Conservation (phyloP, 2,888 invertebrate species). For the Kuschelorhynchus macadamiae region DNA sequence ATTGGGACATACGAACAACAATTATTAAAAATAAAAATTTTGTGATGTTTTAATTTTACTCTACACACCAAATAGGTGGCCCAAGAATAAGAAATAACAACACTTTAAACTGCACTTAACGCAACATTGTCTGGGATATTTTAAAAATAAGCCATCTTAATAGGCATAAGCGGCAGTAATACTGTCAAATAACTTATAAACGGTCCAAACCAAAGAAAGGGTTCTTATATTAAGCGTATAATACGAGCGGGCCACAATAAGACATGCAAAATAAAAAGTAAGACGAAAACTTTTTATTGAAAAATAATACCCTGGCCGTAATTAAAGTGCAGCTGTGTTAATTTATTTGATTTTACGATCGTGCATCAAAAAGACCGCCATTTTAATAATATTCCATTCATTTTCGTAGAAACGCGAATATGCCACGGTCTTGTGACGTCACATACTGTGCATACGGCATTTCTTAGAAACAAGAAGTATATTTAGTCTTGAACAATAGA, state of each 20-base stretch:
- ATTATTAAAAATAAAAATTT: background rate
- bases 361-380: constrained; percentile 61
- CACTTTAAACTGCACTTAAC: constrained; percentile 9
- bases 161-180: constrained; percentile 50
- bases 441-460: constrained; percentile 46
- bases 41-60: no score
- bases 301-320: constrained; percentile 56
- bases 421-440: constrained; percentile 51
- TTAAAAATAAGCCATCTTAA: constrained; percentile 39
- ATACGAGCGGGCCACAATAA: constrained; percentile 35
- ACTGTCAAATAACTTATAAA: constrained; percentile 55
- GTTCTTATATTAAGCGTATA: constrained; percentile 46
- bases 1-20: background rate
- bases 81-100: constrained; percentile 7
- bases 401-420: constrained; percentile 58
- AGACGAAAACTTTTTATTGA: constrained; percentile 54
- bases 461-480: constrained; percentile 49
- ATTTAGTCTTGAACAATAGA: constrained; percentile 36
- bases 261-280: constrained; percentile 49
- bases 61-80: constrained; percentile 1
- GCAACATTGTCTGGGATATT: constrained; percentile 33
- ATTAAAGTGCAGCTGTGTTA: constrained; percentile 59
- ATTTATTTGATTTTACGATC: constrained; percentile 61
- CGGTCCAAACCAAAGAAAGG: constrained; percentile 45
- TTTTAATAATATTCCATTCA: constrained; percentile 60